phyloP scores from a whole-genome alignment of 2,888 invertebrate genomes.

The Drosophila mimetica region DNA sequence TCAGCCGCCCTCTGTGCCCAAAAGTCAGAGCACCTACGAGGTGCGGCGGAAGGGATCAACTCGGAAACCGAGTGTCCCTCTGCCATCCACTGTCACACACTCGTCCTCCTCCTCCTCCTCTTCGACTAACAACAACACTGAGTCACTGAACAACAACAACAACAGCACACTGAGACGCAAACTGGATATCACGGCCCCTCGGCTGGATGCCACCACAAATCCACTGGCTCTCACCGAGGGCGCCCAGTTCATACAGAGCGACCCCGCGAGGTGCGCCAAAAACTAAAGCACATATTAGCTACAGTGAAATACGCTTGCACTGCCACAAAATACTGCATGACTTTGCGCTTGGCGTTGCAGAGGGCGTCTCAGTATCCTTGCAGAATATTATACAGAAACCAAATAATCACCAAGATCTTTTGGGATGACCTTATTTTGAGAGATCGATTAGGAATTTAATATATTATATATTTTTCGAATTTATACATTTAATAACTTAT shows the following conservation, averaged over 20 bases:
- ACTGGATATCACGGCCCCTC: constrained; percentile 85
- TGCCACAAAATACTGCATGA: constrained; percentile 51
- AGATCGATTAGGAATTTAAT: too few species aligned
- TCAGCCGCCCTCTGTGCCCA: constrained; percentile 54
- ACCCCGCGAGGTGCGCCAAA: constrained; percentile 83
- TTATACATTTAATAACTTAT: too few species aligned
- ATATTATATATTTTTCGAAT: too few species aligned
- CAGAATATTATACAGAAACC: neutral
- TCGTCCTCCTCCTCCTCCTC: neutral
- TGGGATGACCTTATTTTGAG: too few species aligned
- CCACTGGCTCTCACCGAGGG: constrained; percentile 85
- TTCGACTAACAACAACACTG: constrained; percentile 41
- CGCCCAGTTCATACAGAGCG: constrained; percentile 82
- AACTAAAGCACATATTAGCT: constrained; percentile 37
- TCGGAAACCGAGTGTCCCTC: constrained; percentile 27
- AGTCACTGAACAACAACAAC: constrained; percentile 39
- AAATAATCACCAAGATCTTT: neutral
- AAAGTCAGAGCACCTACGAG: constrained; percentile 73
- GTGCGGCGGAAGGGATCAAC: constrained; percentile 62
- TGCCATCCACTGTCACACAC: constrained; percentile 18
- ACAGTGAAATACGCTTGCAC: constrained; percentile 26
- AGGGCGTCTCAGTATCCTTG: constrained; percentile 23
- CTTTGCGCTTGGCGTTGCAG: constrained; percentile 40
- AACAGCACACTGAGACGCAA: constrained; percentile 80
- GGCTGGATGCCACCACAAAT: constrained; percentile 86